Conservation (phyloP, 2,888 invertebrate genomes). For the Drosophila cracens region DNA sequence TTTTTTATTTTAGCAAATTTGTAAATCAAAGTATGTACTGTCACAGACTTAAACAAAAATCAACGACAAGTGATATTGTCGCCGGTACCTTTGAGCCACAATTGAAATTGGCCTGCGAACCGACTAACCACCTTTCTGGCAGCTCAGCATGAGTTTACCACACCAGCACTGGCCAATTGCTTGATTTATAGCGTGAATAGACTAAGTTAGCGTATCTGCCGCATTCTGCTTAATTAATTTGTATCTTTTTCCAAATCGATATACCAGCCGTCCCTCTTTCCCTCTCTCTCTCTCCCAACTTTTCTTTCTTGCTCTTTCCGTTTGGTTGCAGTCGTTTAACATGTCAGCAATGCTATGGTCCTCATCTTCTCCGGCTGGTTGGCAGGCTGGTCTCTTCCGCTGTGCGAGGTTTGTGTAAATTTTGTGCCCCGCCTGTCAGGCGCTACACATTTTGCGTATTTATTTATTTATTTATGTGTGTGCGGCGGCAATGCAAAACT, state of each 20-base stretch:
- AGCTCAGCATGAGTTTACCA: conserved; percentile 29
- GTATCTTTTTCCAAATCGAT: conserved; percentile 83
- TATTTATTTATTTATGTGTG: conserved; percentile 70
- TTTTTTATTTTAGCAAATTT: conserved; percentile 21
- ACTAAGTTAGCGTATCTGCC: conserved; percentile 83
- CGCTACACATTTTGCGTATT: conserved; percentile 73
- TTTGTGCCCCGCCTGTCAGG: conserved; percentile 74
- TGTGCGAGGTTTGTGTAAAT: conserved; percentile 75
- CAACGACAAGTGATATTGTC: conserved; percentile 70
- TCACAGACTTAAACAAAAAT: conserved; percentile 7
- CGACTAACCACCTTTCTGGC: conserved; percentile 28
- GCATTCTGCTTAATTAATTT: conserved; percentile 84
- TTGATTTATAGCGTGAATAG: conserved; percentile 83
- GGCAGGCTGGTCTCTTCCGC: conserved; percentile 57
- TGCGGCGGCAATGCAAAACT: conserved; percentile 56
- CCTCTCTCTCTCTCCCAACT: not conserved
- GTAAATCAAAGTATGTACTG: conserved; percentile 6
- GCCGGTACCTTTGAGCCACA: conserved; percentile 69
- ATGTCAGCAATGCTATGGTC: conserved; percentile 64
- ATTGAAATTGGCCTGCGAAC: conserved; percentile 33
- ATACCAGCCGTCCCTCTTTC: conserved; percentile 15
- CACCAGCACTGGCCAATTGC: conserved; percentile 50
- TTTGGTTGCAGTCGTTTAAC: conserved; percentile 72
- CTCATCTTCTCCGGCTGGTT: conserved; percentile 34
- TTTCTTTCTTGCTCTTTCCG: conserved; percentile 39